These are phyloP conservation scores for Epistrophe grossulariae DNA, from an alignment of 2,888 invertebrate species.

Conservation along the genomic window DNA sequence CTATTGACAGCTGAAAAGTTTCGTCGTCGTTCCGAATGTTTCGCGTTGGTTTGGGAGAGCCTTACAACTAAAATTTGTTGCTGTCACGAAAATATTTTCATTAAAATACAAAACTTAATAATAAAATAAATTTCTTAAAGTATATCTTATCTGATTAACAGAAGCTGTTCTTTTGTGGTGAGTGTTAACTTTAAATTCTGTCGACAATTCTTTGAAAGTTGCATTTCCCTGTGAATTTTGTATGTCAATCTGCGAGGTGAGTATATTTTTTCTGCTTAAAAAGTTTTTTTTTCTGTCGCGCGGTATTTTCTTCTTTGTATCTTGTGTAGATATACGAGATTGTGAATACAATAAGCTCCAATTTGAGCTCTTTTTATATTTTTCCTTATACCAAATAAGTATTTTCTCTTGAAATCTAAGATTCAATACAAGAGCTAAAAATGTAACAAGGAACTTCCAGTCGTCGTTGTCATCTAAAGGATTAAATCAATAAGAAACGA, in stretches of 20 bases:
- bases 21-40: too few species aligned
- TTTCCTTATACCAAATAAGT: not conserved
- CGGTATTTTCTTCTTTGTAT: not conserved
- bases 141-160: too few species aligned
- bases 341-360: not conserved
- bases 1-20: too few species aligned
- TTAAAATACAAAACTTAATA: too few species aligned
- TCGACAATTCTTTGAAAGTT: too few species aligned
- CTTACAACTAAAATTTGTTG: too few species aligned
- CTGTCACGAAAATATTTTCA: too few species aligned
- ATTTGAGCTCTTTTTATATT: not conserved
- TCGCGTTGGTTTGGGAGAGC: too few species aligned
- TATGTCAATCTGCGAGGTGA: not conserved
- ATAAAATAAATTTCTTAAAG: too few species aligned
- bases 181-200: too few species aligned
- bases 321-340: not conserved
- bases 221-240: too few species aligned
- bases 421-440: not conserved
- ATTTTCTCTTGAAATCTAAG: not conserved
- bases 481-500: constrained; percentile 9
- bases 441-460: not conserved
- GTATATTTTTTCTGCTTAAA: not conserved
- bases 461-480: not conserved
- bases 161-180: too few species aligned
- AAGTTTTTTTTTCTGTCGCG: not conserved